phyloP scores from a whole-genome alignment of 30 jellyfish, hydroid and myxozoan species.

The Aurelia sp. region DNA sequence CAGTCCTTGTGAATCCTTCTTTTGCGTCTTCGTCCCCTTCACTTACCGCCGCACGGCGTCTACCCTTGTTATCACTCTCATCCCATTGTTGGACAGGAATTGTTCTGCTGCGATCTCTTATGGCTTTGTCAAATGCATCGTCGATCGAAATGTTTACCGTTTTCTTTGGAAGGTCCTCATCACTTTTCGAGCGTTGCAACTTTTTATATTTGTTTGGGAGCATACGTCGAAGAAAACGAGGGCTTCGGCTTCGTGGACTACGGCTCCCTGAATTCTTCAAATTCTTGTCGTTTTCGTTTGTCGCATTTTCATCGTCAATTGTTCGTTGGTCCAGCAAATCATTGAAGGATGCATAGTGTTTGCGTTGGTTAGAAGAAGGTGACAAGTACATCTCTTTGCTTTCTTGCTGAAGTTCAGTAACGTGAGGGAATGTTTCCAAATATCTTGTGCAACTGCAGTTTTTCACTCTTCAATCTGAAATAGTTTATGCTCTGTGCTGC shows the following conservation, averaged over 20 bases:
- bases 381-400: too few relatives aligned
- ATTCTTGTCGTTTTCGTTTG: too few relatives aligned
- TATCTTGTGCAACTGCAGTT: too few relatives aligned
- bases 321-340: too few relatives aligned
- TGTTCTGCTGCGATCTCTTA: slow-evolving; percentile 37
- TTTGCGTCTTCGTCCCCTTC: slow-evolving; percentile 37
- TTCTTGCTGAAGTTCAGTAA: too few relatives aligned
- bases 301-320: too few relatives aligned
- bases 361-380: too few relatives aligned
- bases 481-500: too few relatives aligned
- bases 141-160: slow-evolving; percentile 54
- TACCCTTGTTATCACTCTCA: slow-evolving; percentile 14
- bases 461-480: too few relatives aligned
- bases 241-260: background rate
- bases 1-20: slow-evolving; percentile 47
- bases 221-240: slow-evolving; percentile 48
- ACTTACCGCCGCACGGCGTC: slow-evolving; percentile 59
- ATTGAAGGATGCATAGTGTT: too few relatives aligned
- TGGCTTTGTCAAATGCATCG: slow-evolving; percentile 19
- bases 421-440: too few relatives aligned
- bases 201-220: slow-evolving; percentile 22
- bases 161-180: slow-evolving; percentile 22
- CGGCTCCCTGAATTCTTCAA: background rate
- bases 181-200: slow-evolving; percentile 43
- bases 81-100: slow-evolving; percentile 52